A percentile compares a stretch with the other conserved stretches of the same genome.
Conservation (phyloP, 2,113 vertebrate genomes). For the Monopterus albus region DNA sequence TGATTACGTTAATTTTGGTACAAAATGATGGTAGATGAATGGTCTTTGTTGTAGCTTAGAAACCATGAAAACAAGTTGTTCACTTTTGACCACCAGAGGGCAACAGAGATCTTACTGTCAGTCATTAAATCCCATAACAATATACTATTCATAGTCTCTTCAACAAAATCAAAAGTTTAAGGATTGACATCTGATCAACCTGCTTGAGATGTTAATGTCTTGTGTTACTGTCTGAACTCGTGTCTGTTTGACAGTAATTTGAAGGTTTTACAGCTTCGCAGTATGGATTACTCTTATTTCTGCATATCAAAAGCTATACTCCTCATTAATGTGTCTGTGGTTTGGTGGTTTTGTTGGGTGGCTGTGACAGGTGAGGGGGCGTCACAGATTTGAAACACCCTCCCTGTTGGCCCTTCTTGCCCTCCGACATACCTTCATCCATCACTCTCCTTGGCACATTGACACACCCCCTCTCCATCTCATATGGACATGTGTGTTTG, state of each 20-base stretch:
- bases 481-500: slow-evolving; percentile 51
- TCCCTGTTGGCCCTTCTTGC: slow-evolving; percentile 8
- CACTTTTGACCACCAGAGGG: slow-evolving; percentile 45
- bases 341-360: slow-evolving; percentile 58
- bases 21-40: neutral
- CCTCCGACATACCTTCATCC: slow-evolving; percentile 64
- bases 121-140: neutral
- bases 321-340: slow-evolving; percentile 2
- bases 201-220: no score
- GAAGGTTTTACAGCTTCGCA: no score
- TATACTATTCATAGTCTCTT: no score
- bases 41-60: neutral
- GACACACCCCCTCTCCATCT: slow-evolving; percentile 59
- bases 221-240: neutral
- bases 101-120: slow-evolving; percentile 1
- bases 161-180: no score
- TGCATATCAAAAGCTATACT: neutral
- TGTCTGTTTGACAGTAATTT: no score
- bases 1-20: no score
- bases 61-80: neutral
- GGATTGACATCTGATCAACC: neutral
- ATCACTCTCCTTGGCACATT: slow-evolving; percentile 67
- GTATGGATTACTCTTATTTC: neutral
- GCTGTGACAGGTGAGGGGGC: slow-evolving; percentile 72
- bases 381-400: slow-evolving; percentile 38